These are phyloP conservation scores for Trimorus sp. DNA, from an alignment of 2,888 invertebrate genomes.

Conservation along the genomic window DNA sequence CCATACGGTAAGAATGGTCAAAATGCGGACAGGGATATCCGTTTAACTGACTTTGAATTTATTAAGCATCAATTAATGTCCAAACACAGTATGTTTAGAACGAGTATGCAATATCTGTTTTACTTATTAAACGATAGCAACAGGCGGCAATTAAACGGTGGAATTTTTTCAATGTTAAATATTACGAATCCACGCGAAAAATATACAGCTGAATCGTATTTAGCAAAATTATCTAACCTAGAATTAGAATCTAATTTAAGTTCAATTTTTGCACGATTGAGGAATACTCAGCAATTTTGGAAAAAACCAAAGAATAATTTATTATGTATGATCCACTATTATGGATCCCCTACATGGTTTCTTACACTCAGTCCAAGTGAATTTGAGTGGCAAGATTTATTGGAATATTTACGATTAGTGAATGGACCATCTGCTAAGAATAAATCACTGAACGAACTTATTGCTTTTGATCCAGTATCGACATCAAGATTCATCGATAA, in stretches of 20 bases:
- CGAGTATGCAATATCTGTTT: conserved; percentile 32
- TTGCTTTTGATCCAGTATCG: no score
- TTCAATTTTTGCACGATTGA: conserved; percentile 17
- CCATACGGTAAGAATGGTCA: conserved; percentile 59
- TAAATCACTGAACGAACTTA: no score
- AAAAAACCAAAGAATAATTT: conserved; percentile 18
- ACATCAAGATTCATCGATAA: no score
- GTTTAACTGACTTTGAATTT: conserved; percentile 66
- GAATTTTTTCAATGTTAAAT: conserved; percentile 43
- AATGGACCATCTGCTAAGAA: no score
- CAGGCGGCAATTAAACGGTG: conserved; percentile 36
- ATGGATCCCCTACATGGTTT: conserved; percentile 66
- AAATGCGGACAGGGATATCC: conserved; percentile 46
- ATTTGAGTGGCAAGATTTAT: no score
- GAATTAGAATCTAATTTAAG: conserved; percentile 13
- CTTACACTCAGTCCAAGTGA: no score
- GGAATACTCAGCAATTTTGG: conserved; percentile 21
- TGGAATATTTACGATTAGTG: no score
- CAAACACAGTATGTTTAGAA: conserved; percentile 23
- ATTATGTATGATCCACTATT: conserved; percentile 66
- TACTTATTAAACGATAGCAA: conserved; percentile 62
- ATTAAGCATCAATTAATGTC: conserved; percentile 28
- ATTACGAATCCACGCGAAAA: conserved; percentile 22
- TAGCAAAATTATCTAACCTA: not conserved
- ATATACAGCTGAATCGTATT: conserved; percentile 23